Evolutionary conservation across 1,140 invertebrate species (phyloP).

Genomic region (Conus betulinus): DNA sequence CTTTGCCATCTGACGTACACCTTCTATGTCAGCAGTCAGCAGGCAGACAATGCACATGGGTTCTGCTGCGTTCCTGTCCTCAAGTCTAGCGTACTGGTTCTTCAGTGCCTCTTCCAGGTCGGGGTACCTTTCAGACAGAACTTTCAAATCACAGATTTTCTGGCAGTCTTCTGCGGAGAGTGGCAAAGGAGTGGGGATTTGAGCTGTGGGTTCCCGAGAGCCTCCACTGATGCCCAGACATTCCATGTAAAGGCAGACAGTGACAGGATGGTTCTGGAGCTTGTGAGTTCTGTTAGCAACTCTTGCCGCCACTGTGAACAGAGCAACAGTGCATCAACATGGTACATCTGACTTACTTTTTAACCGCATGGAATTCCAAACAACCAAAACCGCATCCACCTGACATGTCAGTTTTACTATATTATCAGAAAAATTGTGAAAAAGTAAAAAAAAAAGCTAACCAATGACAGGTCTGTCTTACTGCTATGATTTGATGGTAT

Average conservation of each 20-base stretch:
- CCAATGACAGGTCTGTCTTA: too few relatives aligned
- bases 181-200: background rate
- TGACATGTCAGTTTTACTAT: too few relatives aligned
- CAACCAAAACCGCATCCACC: too few relatives aligned
- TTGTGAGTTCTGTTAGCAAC: slow-evolving; percentile 19
- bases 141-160: background rate
- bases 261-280: slow-evolving; percentile 1
- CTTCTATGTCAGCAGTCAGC: slow-evolving; percentile 4
- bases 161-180: background rate
- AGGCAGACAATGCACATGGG: background rate
- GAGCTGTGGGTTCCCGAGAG: background rate
- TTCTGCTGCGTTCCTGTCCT: background rate
- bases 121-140: background rate
- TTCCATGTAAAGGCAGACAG: slow-evolving; percentile 21
- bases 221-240: slow-evolving; percentile 29
- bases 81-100: background rate
- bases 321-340: background rate
- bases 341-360: too few relatives aligned
- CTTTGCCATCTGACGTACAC: background rate
- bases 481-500: too few relatives aligned
- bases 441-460: too few relatives aligned
- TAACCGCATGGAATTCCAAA: too few relatives aligned
- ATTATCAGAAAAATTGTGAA: too few relatives aligned
- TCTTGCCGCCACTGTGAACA: background rate
- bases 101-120: background rate